phyloP scores from a whole-genome alignment of 2,113 vertebrate species.

The Lynx canadensis region DNA sequence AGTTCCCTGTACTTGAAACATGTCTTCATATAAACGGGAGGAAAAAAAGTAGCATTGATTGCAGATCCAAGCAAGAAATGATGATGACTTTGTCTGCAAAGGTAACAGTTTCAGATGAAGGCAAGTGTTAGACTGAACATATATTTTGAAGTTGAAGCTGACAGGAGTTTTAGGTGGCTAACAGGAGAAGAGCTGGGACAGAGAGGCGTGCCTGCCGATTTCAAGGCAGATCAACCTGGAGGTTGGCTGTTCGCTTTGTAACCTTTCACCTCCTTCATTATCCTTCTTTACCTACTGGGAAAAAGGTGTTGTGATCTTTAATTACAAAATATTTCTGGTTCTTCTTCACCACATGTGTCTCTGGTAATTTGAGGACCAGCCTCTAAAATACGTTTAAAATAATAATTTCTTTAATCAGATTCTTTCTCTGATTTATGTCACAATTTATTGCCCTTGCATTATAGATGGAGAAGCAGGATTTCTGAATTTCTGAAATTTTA shows the following conservation, averaged over 20 bases:
- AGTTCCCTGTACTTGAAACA: background rate
- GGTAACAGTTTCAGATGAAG: background rate
- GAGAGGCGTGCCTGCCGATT: background rate
- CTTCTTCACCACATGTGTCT: background rate
- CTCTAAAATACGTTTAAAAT: background rate
- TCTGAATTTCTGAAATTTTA: background rate
- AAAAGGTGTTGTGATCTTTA: background rate
- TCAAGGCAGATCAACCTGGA: background rate
- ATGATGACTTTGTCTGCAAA: background rate
- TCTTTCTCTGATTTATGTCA: background rate
- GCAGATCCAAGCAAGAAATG: background rate
- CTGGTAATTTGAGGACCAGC: background rate
- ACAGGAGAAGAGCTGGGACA: background rate
- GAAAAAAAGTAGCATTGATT: background rate
- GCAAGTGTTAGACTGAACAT: background rate
- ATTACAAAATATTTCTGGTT: background rate
- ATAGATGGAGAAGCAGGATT: background rate
- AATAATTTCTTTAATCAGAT: background rate
- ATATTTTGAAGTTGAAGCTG: background rate
- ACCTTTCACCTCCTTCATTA: background rate
- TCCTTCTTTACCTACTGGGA: background rate
- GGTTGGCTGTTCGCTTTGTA: background rate
- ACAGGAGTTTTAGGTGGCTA: background rate
- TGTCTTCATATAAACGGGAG: background rate
- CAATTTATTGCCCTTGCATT: background rate